Base-by-base conservation (phyloP, 2,888 invertebrate species). In the Myopa tessellatipennis region DNA sequence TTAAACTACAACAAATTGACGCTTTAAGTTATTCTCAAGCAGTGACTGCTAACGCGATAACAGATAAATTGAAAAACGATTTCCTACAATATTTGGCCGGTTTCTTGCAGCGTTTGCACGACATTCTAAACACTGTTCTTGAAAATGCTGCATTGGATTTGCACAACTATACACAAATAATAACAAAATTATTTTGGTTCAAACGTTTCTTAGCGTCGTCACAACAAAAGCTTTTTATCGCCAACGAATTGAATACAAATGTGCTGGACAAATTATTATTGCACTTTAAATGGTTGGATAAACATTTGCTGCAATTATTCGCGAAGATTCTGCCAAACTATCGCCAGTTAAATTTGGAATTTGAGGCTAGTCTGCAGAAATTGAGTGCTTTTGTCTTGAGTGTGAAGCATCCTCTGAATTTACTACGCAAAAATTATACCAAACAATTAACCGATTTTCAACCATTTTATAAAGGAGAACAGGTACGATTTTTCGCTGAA, bases 221-320 rank as follows among this genome's bases (percentile, higher is more conserved):
- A 0, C 84, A 85, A 76, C 79, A 83, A 8, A 85, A 85, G 16
- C 75, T 89, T 1, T 84, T 87, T 16, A 78, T 83, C 8, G 79
- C 84, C 36, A 88, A 87, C 81, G 85, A 90, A 80, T 81, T 91
- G 63, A 89, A 90, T 79, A 90, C 92, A 72, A 91, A 92, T 79
- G 88, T 93, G 2, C 88, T 92, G 63, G 91, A 92, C n/a, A 90
- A 92, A 73, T 84, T 95, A 0, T 90, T 92, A 81, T 90, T 94
- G 14, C 94, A 95, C 85, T 94, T 92, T 83, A 94, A 93, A 87
- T 95, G 95, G 95, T 86, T 95, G 58, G 88, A 91, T 26, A 95
- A 95, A 85, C 90, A 92, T 87, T 88, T 93, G 38, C 84, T 93
- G 3, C 85, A 78, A 18, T 78, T 80, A 0, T n/a, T 85, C 1